Evolutionary conservation across 2,797 vertebrate species (phyloP).

Genomic region (Acridotheres tristis): DNA sequence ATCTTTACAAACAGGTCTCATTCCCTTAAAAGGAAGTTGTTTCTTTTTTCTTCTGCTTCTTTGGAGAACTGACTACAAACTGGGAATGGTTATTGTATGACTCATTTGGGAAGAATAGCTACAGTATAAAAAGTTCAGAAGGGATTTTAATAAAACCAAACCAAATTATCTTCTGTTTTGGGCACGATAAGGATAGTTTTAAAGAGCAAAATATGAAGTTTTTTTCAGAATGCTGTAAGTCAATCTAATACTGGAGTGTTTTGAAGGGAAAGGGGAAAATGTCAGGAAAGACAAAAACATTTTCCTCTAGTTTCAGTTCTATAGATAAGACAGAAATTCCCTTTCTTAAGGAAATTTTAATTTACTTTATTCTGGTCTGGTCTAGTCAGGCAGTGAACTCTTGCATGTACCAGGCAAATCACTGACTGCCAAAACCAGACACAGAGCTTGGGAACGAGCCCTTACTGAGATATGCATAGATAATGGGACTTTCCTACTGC

Average conservation of each 20-base stretch:
- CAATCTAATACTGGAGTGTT: background rate
- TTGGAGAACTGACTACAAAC: slow-evolving; percentile 85
- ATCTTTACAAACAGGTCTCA: slow-evolving; percentile 80
- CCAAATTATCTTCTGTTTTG: slow-evolving; percentile 21
- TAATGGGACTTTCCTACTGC: background rate
- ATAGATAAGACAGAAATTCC: background rate
- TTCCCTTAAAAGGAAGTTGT: slow-evolving; percentile 91
- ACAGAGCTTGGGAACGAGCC: background rate
- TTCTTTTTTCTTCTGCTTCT: slow-evolving; percentile 84
- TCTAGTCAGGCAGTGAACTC: background rate
- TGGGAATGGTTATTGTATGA: slow-evolving; percentile 85
- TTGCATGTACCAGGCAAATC: background rate
- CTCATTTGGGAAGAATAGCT: slow-evolving; percentile 74
- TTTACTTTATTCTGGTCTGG: background rate
- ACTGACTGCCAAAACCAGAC: background rate
- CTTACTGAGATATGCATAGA: background rate
- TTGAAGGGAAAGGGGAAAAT: background rate
- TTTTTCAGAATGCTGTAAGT: slow-evolving; percentile 9
- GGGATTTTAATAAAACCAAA: slow-evolving; percentile 62
- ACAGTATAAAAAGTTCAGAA: slow-evolving; percentile 66
- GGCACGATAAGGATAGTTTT: background rate
- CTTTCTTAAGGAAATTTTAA: background rate
- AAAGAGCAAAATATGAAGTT: background rate
- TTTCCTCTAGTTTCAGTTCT: background rate
- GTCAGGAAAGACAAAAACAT: background rate